Conservation (phyloP, 2,888 invertebrate species). For the Hyposoter dolosus region DNA sequence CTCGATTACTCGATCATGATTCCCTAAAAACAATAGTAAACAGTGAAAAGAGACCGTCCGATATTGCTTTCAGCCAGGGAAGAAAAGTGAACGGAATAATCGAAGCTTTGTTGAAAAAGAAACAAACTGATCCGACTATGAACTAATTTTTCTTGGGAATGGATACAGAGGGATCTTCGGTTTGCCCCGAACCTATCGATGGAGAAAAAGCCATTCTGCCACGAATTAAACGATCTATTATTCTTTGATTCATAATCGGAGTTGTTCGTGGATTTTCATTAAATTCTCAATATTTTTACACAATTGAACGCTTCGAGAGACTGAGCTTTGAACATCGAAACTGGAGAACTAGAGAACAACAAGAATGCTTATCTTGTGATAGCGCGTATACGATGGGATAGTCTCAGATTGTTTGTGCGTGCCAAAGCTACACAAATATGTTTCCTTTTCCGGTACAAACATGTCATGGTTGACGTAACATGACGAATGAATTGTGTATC, state of each 20-base stretch:
- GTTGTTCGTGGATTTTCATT: constrained; percentile 3
- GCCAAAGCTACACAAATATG: constrained; percentile 38
- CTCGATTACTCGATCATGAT: background rate
- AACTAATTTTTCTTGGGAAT: background rate
- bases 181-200: background rate
- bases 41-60: background rate
- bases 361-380: background rate
- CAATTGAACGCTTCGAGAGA: constrained; percentile 5
- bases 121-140: no score
- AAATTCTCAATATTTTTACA: constrained; percentile 19
- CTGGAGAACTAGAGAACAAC: background rate
- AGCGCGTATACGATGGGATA: constrained; percentile 21
- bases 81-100: background rate
- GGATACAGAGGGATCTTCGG: background rate
- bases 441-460: constrained; percentile 2
- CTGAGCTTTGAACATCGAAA: background rate
- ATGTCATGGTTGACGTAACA: constrained; percentile 11
- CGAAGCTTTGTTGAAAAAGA: background rate
- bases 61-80: no score
- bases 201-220: background rate
- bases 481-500: constrained; percentile 23
- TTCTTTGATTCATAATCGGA: background rate
- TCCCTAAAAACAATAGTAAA: background rate
- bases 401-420: constrained; percentile 48
- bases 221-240: background rate